Evolutionary conservation across 2,797 vertebrate species (phyloP).

Genomic region (Chanos chanos): DNA sequence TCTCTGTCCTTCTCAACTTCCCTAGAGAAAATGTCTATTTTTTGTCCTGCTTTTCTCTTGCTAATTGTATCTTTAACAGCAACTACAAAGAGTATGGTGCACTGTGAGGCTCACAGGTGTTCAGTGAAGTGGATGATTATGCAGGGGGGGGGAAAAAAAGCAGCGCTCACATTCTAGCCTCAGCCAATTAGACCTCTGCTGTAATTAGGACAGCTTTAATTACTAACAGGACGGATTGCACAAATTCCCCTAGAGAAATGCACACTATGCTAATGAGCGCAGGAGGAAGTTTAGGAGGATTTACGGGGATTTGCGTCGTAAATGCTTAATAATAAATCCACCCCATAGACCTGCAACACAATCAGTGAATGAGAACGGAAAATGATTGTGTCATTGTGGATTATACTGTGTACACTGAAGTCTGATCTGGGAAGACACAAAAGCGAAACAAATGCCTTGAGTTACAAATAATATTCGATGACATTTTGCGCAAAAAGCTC

Average conservation of each 20-base stretch:
- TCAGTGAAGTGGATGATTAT: constrained; percentile 22
- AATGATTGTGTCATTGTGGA: no score
- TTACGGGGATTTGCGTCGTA: constrained; percentile 24
- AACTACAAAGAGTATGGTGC: no score
- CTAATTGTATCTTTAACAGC: not conserved
- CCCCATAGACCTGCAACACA: not conserved
- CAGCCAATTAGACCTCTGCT: constrained; percentile 32
- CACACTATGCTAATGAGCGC: constrained; percentile 31
- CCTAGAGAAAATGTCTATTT: not conserved
- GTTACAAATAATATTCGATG: no score
- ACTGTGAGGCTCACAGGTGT: not conserved
- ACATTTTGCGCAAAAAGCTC: no score
- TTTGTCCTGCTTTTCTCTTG: not conserved
- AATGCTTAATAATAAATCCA: constrained; percentile 8
- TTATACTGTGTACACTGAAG: no score
- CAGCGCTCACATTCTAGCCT: constrained; percentile 45
- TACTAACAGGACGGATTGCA: constrained; percentile 34
- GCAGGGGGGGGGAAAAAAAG: constrained; percentile 4
- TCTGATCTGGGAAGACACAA: no score
- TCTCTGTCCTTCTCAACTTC: not conserved
- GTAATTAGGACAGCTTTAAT: constrained; percentile 52
- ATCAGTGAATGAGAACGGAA: not conserved
- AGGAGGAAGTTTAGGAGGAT: constrained; percentile 15
- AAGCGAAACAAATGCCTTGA: no score
- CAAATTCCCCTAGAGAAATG: constrained; percentile 29